These are phyloP conservation scores for Micromussa lordhowensis DNA, from an alignment of 92 coral and sea anemone genomes.

Conservation along the genomic window DNA sequence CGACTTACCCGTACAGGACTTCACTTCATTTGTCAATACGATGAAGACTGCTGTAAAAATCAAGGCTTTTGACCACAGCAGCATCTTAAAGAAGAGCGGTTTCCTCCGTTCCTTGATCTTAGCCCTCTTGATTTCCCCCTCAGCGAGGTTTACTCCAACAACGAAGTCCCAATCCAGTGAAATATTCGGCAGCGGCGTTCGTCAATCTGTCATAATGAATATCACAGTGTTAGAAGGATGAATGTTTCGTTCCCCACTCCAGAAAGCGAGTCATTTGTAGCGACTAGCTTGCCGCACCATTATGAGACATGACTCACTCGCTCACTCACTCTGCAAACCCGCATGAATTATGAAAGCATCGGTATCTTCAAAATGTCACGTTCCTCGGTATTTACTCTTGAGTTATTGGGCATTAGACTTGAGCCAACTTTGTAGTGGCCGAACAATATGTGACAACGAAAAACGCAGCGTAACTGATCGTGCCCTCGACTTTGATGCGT, in stretches of 20 bases:
- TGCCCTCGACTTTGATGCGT: not conserved
- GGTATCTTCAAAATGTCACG: constrained; percentile 59
- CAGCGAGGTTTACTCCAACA: not conserved
- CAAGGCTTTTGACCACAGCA: not conserved
- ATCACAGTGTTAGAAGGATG: constrained; percentile 9
- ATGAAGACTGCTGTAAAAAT: not conserved
- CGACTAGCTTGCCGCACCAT: not conserved
- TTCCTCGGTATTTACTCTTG: constrained; percentile 30
- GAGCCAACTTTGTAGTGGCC: not conserved
- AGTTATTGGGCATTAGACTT: constrained; percentile 27
- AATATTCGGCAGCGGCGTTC: constrained; percentile 3
- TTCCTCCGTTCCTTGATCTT: constrained; percentile 15
- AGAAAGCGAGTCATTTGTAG: constrained; percentile 13
- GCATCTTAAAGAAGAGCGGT: constrained; percentile 2
- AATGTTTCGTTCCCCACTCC: constrained; percentile 18
- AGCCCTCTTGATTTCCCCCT: not conserved
- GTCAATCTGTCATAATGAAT: constrained; percentile 35
- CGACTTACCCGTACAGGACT: constrained; percentile 35
- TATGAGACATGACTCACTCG: constrained; percentile 22
- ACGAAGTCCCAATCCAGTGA: constrained; percentile 10
- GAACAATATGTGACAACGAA: constrained; percentile 1
- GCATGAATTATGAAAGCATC: constrained; percentile 50
- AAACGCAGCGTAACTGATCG: not conserved
- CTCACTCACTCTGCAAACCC: not conserved
- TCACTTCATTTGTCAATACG: not conserved